A percentile compares a stretch with the other conserved stretches of the same genome.
Conservation (phyloP, 1,140 invertebrate genomes). For the Leucophenga varia region DNA sequence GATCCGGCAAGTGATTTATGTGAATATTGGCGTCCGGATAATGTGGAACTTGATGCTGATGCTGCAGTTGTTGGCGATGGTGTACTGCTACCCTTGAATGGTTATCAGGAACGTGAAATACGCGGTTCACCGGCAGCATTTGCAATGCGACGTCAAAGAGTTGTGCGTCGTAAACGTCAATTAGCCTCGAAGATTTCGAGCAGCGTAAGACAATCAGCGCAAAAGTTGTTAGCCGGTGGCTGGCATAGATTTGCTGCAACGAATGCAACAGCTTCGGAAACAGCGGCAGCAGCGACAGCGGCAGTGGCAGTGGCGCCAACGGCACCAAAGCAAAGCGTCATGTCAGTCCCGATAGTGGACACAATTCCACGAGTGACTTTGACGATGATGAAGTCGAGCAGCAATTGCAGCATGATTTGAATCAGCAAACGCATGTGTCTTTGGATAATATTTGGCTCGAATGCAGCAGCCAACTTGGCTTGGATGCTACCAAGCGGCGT, state of each 20-base stretch:
- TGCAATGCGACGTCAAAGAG: conserved; percentile 37
- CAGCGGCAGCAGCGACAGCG: background rate
- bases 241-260: background rate
- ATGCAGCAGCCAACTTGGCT: conserved; percentile 14
- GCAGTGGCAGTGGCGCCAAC: background rate
- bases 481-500: conserved; percentile 45
- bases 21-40: conserved; percentile 33
- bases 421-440: conserved; percentile 26
- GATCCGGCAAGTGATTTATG: conserved; percentile 44
- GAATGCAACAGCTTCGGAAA: background rate
- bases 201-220: conserved; percentile 29
- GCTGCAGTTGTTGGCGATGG: conserved; percentile 14
- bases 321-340: conserved; percentile 17
- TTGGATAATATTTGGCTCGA: conserved; percentile 35
- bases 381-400: conserved; percentile 29
- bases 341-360: conserved; percentile 51
- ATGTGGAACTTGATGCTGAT: background rate
- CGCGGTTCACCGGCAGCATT: conserved; percentile 13
- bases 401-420: conserved; percentile 26
- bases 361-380: conserved; percentile 46
- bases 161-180: conserved; percentile 46
- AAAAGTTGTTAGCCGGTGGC: conserved; percentile 1
- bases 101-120: too few relatives aligned
- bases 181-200: conserved; percentile 33
- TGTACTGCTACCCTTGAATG: conserved; percentile 11